These are phyloP conservation scores for Astropecten irregularis DNA, from an alignment of 53 echinoderm and acorn worm species.

Conservation along the genomic window DNA sequence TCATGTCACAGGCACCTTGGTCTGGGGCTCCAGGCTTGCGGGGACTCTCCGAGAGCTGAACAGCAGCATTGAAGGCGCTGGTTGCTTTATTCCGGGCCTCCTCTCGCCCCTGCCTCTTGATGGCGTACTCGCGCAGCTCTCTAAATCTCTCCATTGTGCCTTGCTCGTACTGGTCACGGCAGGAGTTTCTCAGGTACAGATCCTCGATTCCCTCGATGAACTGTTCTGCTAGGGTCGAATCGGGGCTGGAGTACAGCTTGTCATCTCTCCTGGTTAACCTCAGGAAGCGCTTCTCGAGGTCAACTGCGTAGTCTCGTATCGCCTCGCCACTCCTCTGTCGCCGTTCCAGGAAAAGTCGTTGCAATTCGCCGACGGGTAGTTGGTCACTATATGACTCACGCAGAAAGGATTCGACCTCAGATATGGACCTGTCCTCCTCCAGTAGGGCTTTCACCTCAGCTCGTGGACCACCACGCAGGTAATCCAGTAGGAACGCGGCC, in stretches of 20 bases:
- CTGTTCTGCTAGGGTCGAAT: constrained; percentile 20
- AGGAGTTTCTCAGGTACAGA: constrained; percentile 7
- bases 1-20: too few relatives aligned
- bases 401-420: constrained; percentile 7
- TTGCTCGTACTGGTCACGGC: constrained; percentile 4
- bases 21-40: too few relatives aligned
- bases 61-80: too few relatives aligned
- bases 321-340: constrained; percentile 1
- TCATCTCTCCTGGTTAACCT: constrained; percentile 3
- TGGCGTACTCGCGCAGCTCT: constrained; percentile 19
- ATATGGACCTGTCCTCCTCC: neutral
- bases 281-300: constrained; percentile 24
- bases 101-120: constrained; percentile 1
- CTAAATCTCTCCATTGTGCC: neutral
- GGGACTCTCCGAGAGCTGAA: too few relatives aligned
- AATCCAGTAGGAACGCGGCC: constrained; percentile 14
- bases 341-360: constrained; percentile 25
- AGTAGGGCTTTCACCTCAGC: neutral
- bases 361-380: constrained; percentile 13
- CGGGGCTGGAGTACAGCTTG: constrained; percentile 41
- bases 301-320: constrained; percentile 50
- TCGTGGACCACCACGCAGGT: constrained; percentile 6
- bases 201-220: neutral
- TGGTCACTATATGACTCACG: neutral
- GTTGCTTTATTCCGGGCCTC: neutral